Evolutionary conservation across 2,888 invertebrate species (phyloP).

Genomic region (Habrosyne pyritoides): DNA sequence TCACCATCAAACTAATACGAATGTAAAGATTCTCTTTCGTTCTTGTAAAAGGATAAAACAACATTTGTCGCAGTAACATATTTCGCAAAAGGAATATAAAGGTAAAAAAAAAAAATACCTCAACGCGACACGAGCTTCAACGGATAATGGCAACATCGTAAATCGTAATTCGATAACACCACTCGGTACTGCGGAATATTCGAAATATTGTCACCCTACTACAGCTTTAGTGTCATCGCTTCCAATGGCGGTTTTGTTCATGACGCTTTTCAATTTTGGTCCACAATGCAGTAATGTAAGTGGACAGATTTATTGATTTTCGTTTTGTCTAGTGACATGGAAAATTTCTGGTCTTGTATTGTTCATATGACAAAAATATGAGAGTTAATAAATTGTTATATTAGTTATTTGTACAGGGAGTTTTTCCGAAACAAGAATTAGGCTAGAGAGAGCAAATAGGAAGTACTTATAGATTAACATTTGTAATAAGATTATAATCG

Average conservation of each 20-base stretch:
- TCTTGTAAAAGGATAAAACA: slow-evolving; percentile 26
- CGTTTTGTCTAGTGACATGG: neutral
- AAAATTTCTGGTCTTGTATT: neutral
- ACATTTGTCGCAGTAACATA: slow-evolving; percentile 41
- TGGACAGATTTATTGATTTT: neutral
- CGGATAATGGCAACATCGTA: slow-evolving; percentile 65
- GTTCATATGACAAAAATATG: neutral
- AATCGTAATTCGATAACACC: slow-evolving; percentile 78
- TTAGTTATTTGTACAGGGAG: too few species aligned
- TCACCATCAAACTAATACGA: neutral
- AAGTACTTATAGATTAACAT: too few species aligned
- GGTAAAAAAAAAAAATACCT: slow-evolving; percentile 55
- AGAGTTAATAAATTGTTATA: neutral
- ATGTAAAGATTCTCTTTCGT: too few species aligned
- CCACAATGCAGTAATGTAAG: neutral
- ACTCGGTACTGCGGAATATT: slow-evolving; percentile 27
- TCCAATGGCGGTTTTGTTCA: slow-evolving; percentile 17
- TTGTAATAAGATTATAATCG: too few species aligned
- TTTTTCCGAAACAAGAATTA: too few species aligned
- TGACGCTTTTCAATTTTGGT: neutral
- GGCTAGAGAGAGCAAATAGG: too few species aligned
- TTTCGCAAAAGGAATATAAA: slow-evolving; percentile 56
- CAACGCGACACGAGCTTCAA: slow-evolving; percentile 65
- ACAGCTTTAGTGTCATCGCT: slow-evolving; percentile 16
- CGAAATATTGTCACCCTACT: slow-evolving; percentile 52